A percentile compares a stretch with the other conserved stretches of the same genome.
phyloP scores from a whole-genome alignment of 2,888 invertebrate genomes.

The Aphidoletes aphidimyza region DNA sequence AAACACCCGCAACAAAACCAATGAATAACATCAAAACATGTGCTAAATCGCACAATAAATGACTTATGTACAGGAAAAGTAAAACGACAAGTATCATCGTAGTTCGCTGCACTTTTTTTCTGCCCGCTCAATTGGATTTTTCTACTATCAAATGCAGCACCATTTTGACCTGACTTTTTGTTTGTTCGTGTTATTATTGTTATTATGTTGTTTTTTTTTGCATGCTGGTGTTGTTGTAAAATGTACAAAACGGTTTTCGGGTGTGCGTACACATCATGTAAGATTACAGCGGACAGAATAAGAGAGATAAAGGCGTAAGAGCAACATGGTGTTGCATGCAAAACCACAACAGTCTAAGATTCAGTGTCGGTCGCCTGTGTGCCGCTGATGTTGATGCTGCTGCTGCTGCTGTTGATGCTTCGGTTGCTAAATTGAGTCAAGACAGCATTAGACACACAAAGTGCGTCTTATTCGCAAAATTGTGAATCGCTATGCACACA shows the following conservation, averaged over 20 bases:
- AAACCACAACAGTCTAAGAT: constrained; percentile 10
- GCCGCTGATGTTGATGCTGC: too few species aligned
- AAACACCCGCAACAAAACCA: not conserved
- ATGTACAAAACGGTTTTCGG: not conserved
- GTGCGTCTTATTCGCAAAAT: not conserved
- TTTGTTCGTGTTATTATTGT: too few species aligned
- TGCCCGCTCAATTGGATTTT: not conserved
- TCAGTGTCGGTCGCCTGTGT: not conserved
- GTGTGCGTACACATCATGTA: not conserved
- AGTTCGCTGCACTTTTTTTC: not conserved
- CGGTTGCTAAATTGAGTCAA: constrained; percentile 12
- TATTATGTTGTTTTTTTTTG: not conserved
- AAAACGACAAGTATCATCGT: not conserved
- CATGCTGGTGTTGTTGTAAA: not conserved
- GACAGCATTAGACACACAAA: not conserved
- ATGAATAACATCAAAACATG: not conserved
- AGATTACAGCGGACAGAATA: not conserved
- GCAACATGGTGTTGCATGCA: not conserved
- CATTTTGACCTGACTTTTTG: not conserved
- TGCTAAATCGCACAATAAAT: not conserved
- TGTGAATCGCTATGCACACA: not conserved
- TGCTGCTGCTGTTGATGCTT: too few species aligned
- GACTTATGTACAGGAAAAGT: not conserved
- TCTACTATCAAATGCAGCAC: not conserved
- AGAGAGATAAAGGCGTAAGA: not conserved